Conservation (phyloP, 2,113 vertebrate species). For the Rhinolophus ferrumequinum region DNA sequence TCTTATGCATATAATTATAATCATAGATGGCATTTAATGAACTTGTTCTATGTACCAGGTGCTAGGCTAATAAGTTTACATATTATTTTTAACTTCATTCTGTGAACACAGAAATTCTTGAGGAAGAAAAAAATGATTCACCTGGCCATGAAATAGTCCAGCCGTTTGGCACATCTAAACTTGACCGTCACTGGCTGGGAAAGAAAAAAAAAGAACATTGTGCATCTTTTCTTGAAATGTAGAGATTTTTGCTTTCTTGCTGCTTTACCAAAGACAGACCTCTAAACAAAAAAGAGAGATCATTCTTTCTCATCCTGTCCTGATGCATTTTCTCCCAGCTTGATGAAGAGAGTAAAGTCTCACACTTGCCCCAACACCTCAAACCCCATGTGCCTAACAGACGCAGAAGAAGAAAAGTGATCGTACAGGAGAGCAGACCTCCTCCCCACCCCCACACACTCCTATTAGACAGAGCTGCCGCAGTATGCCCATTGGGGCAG, state of each 20-base stretch:
- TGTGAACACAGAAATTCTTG: neutral
- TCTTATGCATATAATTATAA: neutral
- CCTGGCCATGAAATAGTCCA: neutral
- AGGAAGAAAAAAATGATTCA: slow-evolving; percentile 8
- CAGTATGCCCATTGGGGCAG: no score
- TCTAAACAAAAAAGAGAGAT: neutral
- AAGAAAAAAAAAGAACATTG: neutral
- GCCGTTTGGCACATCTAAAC: neutral
- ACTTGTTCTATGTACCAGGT: neutral
- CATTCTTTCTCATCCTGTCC: neutral
- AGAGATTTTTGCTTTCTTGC: neutral
- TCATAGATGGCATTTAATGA: neutral
- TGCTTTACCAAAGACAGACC: neutral
- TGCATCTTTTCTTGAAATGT: neutral
- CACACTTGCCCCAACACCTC: neutral
- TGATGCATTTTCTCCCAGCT: neutral
- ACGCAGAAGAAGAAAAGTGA: neutral
- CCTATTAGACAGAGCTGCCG: neutral
- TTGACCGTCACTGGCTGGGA: neutral
- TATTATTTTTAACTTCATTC: slow-evolving; percentile 19
- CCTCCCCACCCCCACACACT: rapidly evolving
- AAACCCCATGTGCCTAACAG: no score
- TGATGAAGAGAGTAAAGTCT: neutral
- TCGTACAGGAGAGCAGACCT: rapidly evolving
- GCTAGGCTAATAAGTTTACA: neutral